Evolutionary conservation across 2,888 invertebrate genomes (phyloP), one percentile per base, ranked within the genome.

Genomic region (Sesia apiformis): DNA sequence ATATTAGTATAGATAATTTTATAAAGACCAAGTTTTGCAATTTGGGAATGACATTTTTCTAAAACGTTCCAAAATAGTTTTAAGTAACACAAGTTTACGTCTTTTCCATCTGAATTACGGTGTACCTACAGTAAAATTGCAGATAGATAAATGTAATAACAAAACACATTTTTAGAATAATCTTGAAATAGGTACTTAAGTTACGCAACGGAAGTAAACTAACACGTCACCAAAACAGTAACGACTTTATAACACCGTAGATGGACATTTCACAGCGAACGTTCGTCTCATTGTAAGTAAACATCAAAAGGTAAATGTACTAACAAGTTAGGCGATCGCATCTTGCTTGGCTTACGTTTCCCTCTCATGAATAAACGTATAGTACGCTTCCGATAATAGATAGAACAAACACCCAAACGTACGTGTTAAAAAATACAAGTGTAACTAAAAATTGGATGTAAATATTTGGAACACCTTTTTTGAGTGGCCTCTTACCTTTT

Each of bases 311-410:
- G 63, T 66, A 69, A 69, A 68, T 66, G 65, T 49, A 56, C 54
- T 60, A 64, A 61, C 63, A 62, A 58, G 61, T 60, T 65, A 66
- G 60, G 62, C 64, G 65, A 64, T 66, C 65, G 66, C 67, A 65
- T 61, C 66, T 65, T 65, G 64, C 60, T 58, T 65, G 67, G 64
- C 61, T 65, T 63, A 60, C 63, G 61, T 67, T 66, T 58, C 64
- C 64, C 63, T 23, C 23, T 63, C 59, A 61, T 55, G 40, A n/a
- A 4, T 8, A 60, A 58, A 23, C 65, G 64, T 67, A 74, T 69
- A 76, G 65, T 71, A 62, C 66, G 63, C 62, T 60, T 58, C 59
- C 62, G 72, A 70, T 74, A 79, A 78, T 73, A 59, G 61, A 57
- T 60, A 59, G 53, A 52, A 58, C 64, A 76, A 74, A 81, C 70